These are phyloP conservation scores for Pluvianellus socialis DNA, from an alignment of 2,113 vertebrate genomes.

Conservation along the genomic window DNA sequence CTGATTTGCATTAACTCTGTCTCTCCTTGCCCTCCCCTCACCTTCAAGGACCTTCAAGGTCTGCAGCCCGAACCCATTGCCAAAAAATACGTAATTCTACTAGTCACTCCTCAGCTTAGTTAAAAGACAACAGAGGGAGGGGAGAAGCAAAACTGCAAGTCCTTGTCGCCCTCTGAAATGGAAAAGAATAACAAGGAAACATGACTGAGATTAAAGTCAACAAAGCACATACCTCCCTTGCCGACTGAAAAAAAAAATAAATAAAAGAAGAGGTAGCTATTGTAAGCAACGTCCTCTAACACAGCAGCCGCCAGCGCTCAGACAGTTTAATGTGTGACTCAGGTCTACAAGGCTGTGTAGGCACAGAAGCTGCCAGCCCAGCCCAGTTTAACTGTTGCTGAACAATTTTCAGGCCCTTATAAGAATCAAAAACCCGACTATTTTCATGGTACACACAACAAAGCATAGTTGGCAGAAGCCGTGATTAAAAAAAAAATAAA, in stretches of 20 bases:
- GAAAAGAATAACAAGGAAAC: constrained; percentile 19
- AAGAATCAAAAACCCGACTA: not conserved
- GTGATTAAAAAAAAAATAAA: not conserved
- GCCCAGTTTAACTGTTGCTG: not conserved
- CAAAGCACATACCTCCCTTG: not conserved
- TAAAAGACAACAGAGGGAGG: not conserved
- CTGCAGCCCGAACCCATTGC: fast-evolving
- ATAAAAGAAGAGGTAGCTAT: not conserved
- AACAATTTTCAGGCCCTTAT: not conserved
- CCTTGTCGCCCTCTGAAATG: not conserved
- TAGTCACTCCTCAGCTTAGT: not conserved
- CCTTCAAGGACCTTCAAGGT: constrained; percentile 1
- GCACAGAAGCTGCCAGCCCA: not conserved
- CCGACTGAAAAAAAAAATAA: not conserved
- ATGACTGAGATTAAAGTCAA: not conserved
- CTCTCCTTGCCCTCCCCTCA: constrained; percentile 29
- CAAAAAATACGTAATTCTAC: not conserved
- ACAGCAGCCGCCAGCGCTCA: not conserved
- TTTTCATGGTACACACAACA: fast-evolving
- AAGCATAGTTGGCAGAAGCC: fast-evolving
- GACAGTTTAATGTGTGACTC: not conserved
- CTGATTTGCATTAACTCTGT: constrained; percentile 51
- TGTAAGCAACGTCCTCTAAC: not conserved
- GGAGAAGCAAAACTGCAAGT: not conserved
- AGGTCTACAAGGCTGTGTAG: not conserved